A percentile compares a stretch with the other conserved stretches of the same genome.
phyloP scores from a whole-genome alignment of 2,797 vertebrate species.

The Coranthus polyacanthus region DNA sequence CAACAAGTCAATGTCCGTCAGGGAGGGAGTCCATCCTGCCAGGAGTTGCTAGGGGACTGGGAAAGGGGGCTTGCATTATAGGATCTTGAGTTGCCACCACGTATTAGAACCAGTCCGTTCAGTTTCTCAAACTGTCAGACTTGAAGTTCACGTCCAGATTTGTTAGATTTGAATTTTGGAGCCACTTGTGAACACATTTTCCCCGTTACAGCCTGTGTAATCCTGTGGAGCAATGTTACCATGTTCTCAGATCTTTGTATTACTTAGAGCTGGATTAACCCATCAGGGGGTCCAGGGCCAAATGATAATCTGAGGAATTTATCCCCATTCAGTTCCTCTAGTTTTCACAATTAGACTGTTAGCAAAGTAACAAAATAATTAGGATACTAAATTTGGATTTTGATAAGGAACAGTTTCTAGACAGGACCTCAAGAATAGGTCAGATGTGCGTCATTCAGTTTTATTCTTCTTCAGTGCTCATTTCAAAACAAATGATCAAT shows the following conservation, averaged over 20 bases:
- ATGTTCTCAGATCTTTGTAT: not conserved
- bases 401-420: no score
- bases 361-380: no score
- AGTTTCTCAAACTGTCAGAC: not conserved
- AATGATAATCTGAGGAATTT: not conserved
- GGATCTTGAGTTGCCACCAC: not conserved
- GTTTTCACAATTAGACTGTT: slow-evolving; percentile 2
- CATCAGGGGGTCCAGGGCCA: no score
- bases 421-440: no score
- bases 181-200: no score
- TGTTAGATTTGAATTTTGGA: no score
- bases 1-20: slow-evolving; percentile 62
- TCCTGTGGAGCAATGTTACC: not conserved
- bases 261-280: not conserved
- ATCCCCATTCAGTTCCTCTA: no score
- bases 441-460: no score
- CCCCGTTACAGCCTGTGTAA: not conserved
- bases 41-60: slow-evolving; percentile 44
- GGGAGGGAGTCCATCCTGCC: slow-evolving; percentile 25
- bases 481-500: not conserved
- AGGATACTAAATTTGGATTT: no score
- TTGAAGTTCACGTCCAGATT: not conserved
- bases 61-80: slow-evolving; percentile 10
- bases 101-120: not conserved
- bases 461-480: no score